Evolutionary conservation across 2,888 invertebrate genomes (phyloP).

Genomic region (Heteropelma amictum): DNA sequence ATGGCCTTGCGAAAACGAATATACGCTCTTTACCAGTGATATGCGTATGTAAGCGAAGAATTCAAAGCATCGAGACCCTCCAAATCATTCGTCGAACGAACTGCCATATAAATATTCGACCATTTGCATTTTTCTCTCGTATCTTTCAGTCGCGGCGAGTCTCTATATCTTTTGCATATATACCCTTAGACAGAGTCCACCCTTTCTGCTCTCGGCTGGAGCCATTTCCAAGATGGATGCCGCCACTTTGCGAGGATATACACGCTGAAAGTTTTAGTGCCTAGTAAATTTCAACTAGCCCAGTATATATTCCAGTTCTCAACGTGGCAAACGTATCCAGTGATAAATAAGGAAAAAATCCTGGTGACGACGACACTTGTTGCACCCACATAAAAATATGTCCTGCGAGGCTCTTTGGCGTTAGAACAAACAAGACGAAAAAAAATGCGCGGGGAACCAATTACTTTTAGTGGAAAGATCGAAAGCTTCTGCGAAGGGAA

Average conservation of each 20-base stretch:
- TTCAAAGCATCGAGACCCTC: constrained; percentile 26
- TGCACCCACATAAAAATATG: constrained; percentile 34
- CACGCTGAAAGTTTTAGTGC: constrained; percentile 74
- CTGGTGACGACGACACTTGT: constrained; percentile 44
- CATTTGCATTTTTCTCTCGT: constrained; percentile 70
- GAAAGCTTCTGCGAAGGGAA: neutral
- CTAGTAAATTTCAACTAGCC: constrained; percentile 74
- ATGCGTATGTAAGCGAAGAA: constrained; percentile 8
- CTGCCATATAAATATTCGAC: constrained; percentile 71
- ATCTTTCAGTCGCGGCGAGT: constrained; percentile 17
- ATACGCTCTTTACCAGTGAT: constrained; percentile 12
- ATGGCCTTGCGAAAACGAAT: constrained; percentile 48
- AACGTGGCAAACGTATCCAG: constrained; percentile 18
- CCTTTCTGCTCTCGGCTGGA: neutral
- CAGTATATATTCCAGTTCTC: constrained; percentile 49
- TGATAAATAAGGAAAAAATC: constrained; percentile 42
- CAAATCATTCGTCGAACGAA: constrained; percentile 58
- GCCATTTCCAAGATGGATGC: constrained; percentile 74
- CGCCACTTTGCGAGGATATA: constrained; percentile 73
- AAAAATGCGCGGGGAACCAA: constrained; percentile 16
- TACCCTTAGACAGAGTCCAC: constrained; percentile 13
- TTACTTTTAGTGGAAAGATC: constrained; percentile 8
- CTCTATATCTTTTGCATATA: constrained; percentile 14
- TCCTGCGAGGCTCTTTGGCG: constrained; percentile 17
- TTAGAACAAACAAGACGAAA: no score